Evolutionary conservation across 2,888 invertebrate species (phyloP), one percentile per base, ranked within the genome.

Genomic region (Himalopsyche tibetana): DNA sequence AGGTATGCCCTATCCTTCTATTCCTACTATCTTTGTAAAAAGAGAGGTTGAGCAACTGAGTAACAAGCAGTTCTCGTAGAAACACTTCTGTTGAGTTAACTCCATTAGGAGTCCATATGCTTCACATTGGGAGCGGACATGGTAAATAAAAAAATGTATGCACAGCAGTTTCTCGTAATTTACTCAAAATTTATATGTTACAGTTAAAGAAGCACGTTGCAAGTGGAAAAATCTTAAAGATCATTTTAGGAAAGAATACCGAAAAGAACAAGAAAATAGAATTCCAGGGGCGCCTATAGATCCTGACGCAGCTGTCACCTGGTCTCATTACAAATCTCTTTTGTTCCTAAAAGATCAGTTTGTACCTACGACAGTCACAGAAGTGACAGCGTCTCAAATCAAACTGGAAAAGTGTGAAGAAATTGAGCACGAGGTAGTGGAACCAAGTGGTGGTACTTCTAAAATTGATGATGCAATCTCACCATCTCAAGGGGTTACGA

Each of bases 161-260:
- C 28, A 28, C 28, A 28, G 28, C 28, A 28, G 28, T 28, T 28
- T 28, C 2, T 28, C 28, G 28, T 28, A 28, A 28, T 28, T 1
- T 28, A 28, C 28, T 28, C 28, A 28, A 28, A 28, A 28, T 28
- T 28, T 2, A 15, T 51, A 51, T 51, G 55, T 85, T 83, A 36
- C 56, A 86, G 86, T 84, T 5, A 86, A 86, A 55, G 86, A 86
- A 74, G 86, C 86, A 8, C 83, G 86, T 15, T 84, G 84, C 5
- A 86, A 86, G 15, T 86, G 86, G 86, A 86, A 86, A 55, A 86
- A 86, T 80, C 69, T 86, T 9, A 86, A 86, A 55, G 86, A 86
- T 74, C 86, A 86, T 36, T 86, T 86, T 55, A 79, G 86, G 4
- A 86, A 86, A 40, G 86, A 86, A 55, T 86, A 40, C 42, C 83